These are phyloP conservation scores for Psittacara wagleri DNA, from an alignment of 2,113 vertebrate genomes.

Conservation along the genomic window DNA sequence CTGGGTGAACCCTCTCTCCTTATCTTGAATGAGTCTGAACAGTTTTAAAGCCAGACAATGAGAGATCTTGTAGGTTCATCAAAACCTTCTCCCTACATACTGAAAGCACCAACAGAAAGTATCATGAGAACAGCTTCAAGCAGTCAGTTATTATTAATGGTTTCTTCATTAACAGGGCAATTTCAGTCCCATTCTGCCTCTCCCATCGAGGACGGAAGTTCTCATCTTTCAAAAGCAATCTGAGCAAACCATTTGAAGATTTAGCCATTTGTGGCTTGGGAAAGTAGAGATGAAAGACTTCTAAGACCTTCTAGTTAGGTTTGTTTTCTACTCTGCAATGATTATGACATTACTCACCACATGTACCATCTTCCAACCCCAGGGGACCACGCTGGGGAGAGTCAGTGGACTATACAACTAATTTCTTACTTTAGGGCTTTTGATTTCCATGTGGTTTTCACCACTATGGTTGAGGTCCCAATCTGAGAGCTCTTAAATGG, in stretches of 20 bases:
- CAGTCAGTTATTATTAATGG: not conserved
- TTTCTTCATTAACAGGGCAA: conserved; percentile 18
- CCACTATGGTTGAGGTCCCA: not conserved
- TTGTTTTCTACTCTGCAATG: conserved; percentile 7
- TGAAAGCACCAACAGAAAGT: not conserved
- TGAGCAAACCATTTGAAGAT: not conserved
- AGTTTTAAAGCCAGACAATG: not conserved
- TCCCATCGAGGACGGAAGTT: not conserved
- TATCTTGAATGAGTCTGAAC: not conserved
- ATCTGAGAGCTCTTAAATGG: not conserved
- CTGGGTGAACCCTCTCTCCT: not conserved
- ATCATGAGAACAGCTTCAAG: not conserved
- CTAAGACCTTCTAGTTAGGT: not conserved
- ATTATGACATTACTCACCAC: conserved; percentile 12
- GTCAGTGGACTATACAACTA: not conserved
- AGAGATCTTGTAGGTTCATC: not conserved
- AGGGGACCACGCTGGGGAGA: not conserved
- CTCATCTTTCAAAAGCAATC: conserved; percentile 43
- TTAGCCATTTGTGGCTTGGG: conserved; percentile 9
- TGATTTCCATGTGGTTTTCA: not conserved
- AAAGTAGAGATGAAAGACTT: conserved; percentile 47
- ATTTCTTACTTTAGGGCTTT: not conserved
- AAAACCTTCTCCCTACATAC: not conserved
- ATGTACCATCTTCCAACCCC: not conserved
- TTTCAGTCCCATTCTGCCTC: conserved; percentile 4